Conservation (phyloP, 2,888 invertebrate genomes). For the Adelphocoris suturalis region DNA sequence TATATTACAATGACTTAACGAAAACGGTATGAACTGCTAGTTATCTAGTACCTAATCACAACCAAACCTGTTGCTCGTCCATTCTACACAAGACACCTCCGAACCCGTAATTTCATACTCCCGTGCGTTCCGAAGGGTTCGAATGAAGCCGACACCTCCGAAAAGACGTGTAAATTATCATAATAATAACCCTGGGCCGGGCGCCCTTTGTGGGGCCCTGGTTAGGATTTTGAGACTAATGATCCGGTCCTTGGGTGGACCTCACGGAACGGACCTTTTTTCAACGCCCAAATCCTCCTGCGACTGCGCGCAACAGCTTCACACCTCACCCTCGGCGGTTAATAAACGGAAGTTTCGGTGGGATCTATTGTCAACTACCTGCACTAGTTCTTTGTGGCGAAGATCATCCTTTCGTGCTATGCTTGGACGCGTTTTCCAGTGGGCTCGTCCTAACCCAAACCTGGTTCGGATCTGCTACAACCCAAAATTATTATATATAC, state of each 20-base stretch:
- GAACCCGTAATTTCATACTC: constrained; percentile 12
- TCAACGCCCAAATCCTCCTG: background rate
- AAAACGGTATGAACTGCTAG: background rate
- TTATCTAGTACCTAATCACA: constrained; percentile 3
- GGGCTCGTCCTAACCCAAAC: background rate
- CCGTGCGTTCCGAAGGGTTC: background rate
- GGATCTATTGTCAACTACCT: background rate
- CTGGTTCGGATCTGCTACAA: too few species aligned
- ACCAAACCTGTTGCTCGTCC: background rate
- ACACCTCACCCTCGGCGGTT: background rate
- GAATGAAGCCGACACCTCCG: constrained; percentile 48
- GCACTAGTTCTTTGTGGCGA: background rate
- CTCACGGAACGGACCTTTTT: background rate
- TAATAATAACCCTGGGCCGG: constrained; percentile 29
- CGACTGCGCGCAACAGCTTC: background rate
- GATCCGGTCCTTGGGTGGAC: background rate
- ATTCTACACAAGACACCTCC: background rate
- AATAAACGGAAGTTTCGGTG: background rate
- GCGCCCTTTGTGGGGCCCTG: constrained; percentile 2
- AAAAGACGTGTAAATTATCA: constrained; percentile 54
- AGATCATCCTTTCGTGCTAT: background rate
- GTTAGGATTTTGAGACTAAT: constrained; percentile 27
- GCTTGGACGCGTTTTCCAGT: background rate
- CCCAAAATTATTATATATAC: too few species aligned
- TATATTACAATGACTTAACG: too few species aligned